Percentiles rank a stretch among this genome's conserved stretches.
These are phyloP conservation scores for Sula dactylatra DNA, from an alignment of 2,113 vertebrate species.

Conservation along the genomic window DNA sequence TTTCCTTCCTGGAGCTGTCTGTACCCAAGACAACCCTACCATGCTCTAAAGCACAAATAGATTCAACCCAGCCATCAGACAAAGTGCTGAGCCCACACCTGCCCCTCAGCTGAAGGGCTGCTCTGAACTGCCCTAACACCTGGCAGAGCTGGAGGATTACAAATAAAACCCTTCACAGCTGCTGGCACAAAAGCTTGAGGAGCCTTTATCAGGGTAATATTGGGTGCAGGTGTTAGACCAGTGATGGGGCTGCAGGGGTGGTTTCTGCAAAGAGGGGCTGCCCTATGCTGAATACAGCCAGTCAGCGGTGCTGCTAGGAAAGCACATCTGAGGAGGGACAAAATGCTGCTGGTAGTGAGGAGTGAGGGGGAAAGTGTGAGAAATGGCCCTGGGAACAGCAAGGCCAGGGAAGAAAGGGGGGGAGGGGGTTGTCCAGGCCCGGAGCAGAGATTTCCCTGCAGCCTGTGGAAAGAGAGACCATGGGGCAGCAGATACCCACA, in stretches of 20 bases:
- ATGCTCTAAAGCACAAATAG: fast-evolving
- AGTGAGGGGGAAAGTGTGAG: neutral
- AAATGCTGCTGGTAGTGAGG: too few relatives aligned
- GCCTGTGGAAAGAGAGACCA: neutral
- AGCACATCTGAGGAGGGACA: neutral
- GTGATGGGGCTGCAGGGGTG: neutral
- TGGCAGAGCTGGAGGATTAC: too few relatives aligned
- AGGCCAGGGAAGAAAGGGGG: neutral
- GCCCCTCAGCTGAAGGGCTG: neutral
- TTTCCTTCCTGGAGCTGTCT: neutral
- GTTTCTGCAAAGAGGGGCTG: neutral
- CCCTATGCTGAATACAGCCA: fast-evolving
- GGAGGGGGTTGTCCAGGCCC: too few relatives aligned
- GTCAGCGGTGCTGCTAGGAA: neutral
- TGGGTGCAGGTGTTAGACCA: neutral
- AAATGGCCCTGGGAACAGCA: fast-evolving
- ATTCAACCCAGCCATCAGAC: too few relatives aligned
- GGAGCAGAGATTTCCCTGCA: neutral
- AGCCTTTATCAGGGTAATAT: neutral
- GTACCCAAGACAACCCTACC: fast-evolving
- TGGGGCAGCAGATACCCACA: neutral
- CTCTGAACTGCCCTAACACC: neutral
- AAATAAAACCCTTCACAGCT: neutral
- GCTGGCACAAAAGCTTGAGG: neutral
- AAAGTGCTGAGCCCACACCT: fast-evolving